Evolutionary conservation across 2,113 vertebrate genomes (phyloP).

Genomic region (Sapajus apella): DNA sequence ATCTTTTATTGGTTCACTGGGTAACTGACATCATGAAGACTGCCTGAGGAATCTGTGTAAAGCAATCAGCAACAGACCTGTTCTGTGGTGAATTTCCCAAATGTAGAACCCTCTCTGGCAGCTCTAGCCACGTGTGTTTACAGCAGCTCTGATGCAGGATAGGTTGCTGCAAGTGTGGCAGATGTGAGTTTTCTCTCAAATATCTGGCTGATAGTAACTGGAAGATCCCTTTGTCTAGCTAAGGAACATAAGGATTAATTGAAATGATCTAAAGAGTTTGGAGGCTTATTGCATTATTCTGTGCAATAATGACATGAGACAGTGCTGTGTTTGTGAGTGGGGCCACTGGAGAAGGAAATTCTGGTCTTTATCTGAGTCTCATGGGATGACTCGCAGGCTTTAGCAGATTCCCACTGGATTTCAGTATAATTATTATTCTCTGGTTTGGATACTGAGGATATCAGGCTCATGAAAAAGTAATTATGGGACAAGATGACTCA

Average conservation of each 20-base stretch:
- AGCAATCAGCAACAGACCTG: background rate
- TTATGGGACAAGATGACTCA: background rate
- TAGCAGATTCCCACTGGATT: background rate
- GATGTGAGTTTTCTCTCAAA: background rate
- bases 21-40: background rate
- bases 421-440: background rate
- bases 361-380: background rate
- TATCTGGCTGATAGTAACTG: background rate
- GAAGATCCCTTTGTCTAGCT: background rate
- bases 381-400: background rate
- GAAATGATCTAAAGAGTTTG: background rate
- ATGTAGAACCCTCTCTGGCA: background rate
- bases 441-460: background rate
- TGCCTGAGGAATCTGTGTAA: background rate
- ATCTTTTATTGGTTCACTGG: background rate
- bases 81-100: too few relatives aligned
- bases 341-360: background rate
- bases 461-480: background rate
- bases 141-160: background rate
- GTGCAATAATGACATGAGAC: background rate
- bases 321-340: background rate
- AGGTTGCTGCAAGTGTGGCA: background rate
- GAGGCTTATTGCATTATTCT: background rate
- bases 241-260: background rate
- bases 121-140: fast-evolving